Evolutionary conservation across 2,113 vertebrate species (phyloP).

Genomic region (Galemys pyrenaicus): DNA sequence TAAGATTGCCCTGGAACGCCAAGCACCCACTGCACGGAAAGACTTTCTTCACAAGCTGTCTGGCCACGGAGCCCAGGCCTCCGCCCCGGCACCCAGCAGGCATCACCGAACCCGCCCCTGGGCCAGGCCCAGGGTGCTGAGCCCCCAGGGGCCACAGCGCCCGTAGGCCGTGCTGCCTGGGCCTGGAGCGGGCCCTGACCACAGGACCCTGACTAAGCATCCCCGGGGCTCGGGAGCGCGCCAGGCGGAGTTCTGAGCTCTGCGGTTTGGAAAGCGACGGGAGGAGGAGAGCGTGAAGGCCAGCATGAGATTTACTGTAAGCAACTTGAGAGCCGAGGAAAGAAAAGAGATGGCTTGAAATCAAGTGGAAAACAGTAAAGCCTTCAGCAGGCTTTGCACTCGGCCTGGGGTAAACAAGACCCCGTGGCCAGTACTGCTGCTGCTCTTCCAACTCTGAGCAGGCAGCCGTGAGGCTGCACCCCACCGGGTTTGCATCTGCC

Average conservation of each 20-base stretch:
- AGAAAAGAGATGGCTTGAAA: conserved; percentile 43
- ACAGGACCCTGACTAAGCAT: background rate
- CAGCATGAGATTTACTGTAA: conserved; percentile 31
- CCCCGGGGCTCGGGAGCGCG: background rate
- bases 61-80: background rate
- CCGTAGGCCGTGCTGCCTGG: accelerated
- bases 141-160: no score
- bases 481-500: background rate
- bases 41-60: background rate
- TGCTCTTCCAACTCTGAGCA: background rate
- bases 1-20: background rate
- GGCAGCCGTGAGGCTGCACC: background rate
- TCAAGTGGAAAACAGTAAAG: conserved; percentile 2
- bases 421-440: background rate
- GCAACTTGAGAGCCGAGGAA: conserved; percentile 47
- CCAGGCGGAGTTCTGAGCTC: background rate
- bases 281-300: background rate
- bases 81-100: background rate
- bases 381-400: background rate
- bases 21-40: background rate
- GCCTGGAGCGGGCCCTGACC: background rate
- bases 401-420: background rate
- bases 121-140: background rate
- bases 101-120: background rate
- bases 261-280: background rate